phyloP scores from a whole-genome alignment of 2,888 invertebrate species.

The Malthinus seriepunctatus region DNA sequence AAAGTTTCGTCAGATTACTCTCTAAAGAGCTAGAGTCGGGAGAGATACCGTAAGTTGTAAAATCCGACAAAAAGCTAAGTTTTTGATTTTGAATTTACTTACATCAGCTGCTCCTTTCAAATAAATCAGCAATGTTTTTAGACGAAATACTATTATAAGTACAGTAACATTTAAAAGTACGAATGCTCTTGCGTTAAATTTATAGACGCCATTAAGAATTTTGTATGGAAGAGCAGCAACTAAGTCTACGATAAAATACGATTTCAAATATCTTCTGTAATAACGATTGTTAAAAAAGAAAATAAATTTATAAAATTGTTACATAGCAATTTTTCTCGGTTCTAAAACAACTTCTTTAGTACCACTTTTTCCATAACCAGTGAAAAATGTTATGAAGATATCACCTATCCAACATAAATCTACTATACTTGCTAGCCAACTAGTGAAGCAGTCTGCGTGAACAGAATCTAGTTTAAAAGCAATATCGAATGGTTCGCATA shows the following conservation, averaged over 20 bases:
- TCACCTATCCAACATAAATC: constrained; percentile 45
- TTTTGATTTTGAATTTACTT: too few species aligned
- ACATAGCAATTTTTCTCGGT: constrained; percentile 42
- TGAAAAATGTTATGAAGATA: constrained; percentile 47
- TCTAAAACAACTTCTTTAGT: constrained; percentile 47
- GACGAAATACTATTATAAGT: constrained; percentile 12
- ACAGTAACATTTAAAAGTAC: not conserved
- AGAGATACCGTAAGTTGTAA: too few species aligned
- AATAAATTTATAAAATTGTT: not conserved
- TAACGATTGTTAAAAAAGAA: not conserved
- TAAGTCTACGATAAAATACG: not conserved
- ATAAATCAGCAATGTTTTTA: constrained; percentile 5
- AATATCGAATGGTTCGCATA: constrained; percentile 30
- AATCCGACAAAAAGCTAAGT: too few species aligned
- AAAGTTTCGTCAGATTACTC: too few species aligned
- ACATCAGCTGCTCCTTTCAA: constrained; percentile 11
- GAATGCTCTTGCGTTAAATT: too few species aligned
- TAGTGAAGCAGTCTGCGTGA: not conserved
- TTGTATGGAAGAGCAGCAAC: constrained; percentile 4
- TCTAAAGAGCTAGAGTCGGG: too few species aligned
- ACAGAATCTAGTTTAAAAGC: constrained; percentile 1
- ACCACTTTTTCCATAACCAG: constrained; percentile 50
- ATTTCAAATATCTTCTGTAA: constrained; percentile 2
- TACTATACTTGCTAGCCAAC: not conserved
- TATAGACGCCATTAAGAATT: too few species aligned